Conservation (phyloP, 2,888 invertebrate species). For the Metellina segmentata region DNA sequence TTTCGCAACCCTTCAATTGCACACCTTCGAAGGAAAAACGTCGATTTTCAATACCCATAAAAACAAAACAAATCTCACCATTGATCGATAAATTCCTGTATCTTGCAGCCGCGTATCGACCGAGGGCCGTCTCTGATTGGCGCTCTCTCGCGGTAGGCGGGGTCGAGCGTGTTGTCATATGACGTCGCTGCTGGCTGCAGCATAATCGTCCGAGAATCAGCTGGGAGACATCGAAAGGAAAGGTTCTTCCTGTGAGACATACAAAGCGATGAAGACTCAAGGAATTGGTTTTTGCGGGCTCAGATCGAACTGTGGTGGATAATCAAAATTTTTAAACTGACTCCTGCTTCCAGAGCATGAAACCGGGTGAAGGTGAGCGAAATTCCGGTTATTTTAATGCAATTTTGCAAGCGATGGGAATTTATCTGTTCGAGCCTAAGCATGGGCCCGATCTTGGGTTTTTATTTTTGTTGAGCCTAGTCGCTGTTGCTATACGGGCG, state of each 20-base stretch:
- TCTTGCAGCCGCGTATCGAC: constrained; percentile 56
- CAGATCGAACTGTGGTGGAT: constrained; percentile 13
- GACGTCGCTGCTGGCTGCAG: constrained; percentile 67
- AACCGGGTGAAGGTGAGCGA: constrained; percentile 58
- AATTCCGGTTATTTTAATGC: background rate
- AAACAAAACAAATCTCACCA: constrained; percentile 13
- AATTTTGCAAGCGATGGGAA: background rate
- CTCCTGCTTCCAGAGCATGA: constrained; percentile 48
- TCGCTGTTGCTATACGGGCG: constrained; percentile 15
- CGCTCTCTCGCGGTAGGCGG: constrained; percentile 15
- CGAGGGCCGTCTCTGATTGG: constrained; percentile 40
- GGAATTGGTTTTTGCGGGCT: background rate
- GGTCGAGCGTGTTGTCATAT: constrained; percentile 57
- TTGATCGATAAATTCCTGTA: constrained; percentile 62
- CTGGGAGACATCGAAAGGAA: constrained; percentile 43
- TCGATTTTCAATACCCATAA: background rate
- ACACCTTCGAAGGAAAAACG: background rate
- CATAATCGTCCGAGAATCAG: constrained; percentile 63
- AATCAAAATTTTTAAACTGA: constrained; percentile 12
- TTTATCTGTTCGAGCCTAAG: no score
- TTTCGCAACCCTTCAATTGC: no score
- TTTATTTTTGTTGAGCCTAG: constrained; percentile 9
- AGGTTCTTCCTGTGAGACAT: background rate
- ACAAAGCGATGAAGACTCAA: background rate
- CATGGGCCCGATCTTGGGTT: background rate